Evolutionary conservation across 1,140 invertebrate genomes (phyloP), one percentile per base, ranked within the genome.

Genomic region (Augochlora pura): DNA sequence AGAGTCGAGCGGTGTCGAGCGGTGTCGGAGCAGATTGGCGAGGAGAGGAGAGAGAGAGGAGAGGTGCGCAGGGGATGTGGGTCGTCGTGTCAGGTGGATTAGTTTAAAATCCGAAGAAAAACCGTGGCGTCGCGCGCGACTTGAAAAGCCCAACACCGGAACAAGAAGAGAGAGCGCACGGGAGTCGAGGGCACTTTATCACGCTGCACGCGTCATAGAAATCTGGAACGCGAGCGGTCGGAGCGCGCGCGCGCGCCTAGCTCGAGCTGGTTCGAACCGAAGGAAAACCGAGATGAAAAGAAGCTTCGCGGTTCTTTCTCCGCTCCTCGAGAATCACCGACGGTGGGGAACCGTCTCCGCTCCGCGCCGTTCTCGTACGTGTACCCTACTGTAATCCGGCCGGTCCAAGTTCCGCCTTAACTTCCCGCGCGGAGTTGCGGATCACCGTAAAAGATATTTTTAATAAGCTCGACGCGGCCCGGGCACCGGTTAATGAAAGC

Each of bases 121-220:
- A 78, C 27, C 67, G 68, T 59, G 38, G 27, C 59, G 57, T 42
- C 63, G 60, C 71, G 32, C 63, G 69, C 71, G 71, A 78, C 76
- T 52, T 72, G 68, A 60, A 72, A 78, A 72, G 38, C 42, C 12
- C 38, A 25, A n/a, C 16, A 25, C 32, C 60, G 8, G 62, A 72
- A 63, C 32, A 72, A 78, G 71, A 78, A 78, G 46, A 32, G 38
- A 64, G 49, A 18, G n/a, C n/a, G n/a, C n/a, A n/a, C n/a, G n/a
- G 38, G 60, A 49, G 76, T 78, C 52, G 54, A 78, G 76, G 72
- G 76, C 72, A 63, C 76, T 78, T 78, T 78, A 65, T 78, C 76
- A 78, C 76, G 76, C 59, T 71, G 76, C 60, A 72, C 54, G 63
- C 69, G 76, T 72, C 68, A 78, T 78, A 54, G 27, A 78, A 78